A percentile compares a stretch with the other conserved stretches of the same genome.
Evolutionary conservation across 35 echinoderm and acorn worm species (phyloP).

Genomic region (Ophiothrix spiculata): DNA sequence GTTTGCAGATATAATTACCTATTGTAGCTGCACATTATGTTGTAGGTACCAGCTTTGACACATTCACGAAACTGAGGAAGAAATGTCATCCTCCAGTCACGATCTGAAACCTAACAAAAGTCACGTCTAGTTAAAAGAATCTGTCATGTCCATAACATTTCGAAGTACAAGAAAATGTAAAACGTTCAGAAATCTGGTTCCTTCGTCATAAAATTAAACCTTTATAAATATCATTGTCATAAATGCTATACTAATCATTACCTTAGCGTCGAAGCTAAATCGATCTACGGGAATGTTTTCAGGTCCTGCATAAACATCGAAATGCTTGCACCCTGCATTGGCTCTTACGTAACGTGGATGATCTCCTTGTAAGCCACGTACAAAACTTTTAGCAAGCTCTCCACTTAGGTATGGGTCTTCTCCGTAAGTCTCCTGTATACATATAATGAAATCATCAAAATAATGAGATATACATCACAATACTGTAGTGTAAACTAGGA

Average conservation of each 20-base stretch:
- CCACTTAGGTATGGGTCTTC: conserved; percentile 92
- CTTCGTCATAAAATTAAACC: no score
- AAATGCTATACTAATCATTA: no score
- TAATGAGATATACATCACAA: no score
- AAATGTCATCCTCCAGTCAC: conserved; percentile 75
- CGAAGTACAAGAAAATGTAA: no score
- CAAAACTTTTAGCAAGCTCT: conserved; percentile 59
- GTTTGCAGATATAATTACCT: conserved; percentile 35
- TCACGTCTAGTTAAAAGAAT: no score
- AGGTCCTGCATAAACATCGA: conserved; percentile 78
- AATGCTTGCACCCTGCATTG: conserved; percentile 95
- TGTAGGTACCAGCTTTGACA: conserved; percentile 93
- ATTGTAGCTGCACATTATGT: conserved; percentile 98
- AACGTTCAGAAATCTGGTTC: no score
- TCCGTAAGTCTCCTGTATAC: conserved; percentile 86
- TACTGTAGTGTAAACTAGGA: no score
- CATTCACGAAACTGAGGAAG: conserved; percentile 92
- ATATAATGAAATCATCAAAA: no score
- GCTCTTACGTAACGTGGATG: conserved; percentile 66
- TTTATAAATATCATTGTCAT: no score
- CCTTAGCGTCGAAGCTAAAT: conserved; percentile 84
- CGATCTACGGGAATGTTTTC: conserved; percentile 69
- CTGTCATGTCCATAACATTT: no score
- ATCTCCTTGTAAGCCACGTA: conserved; percentile 69
- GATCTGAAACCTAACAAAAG: conserved; percentile 75